Percentiles rank a stretch among this genome's conserved stretches.
Evolutionary conservation across 53 echinoderm and acorn worm genomes (phyloP).

Genomic region (Paracentrotus lividus): DNA sequence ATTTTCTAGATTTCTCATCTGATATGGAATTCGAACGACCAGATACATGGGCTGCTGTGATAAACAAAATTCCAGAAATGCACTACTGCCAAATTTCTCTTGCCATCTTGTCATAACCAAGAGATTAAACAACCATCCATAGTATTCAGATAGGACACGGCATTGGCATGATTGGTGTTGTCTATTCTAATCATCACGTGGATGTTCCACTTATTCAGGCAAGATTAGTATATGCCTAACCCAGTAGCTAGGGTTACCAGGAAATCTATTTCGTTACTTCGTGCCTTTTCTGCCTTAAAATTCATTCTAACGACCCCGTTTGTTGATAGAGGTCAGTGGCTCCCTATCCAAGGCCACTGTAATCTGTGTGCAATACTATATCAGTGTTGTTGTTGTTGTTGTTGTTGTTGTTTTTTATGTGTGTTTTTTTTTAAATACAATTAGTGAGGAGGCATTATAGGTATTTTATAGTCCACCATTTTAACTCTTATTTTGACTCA

Average conservation of each 20-base stretch:
- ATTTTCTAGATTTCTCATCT: too few species aligned
- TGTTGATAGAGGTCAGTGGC: neutral
- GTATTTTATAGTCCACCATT: neutral
- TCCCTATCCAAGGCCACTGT: conserved; percentile 18
- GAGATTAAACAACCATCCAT: neutral
- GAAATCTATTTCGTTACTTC: neutral
- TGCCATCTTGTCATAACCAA: neutral
- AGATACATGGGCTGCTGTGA: neutral
- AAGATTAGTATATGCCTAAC: neutral
- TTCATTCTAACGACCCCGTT: neutral
- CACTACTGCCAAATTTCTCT: too few species aligned
- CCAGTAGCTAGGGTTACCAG: too few species aligned
- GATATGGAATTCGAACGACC: neutral
- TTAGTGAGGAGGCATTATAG: neutral
- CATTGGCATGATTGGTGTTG: neutral
- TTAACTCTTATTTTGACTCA: neutral
- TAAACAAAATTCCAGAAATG: neutral
- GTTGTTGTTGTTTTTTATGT: too few species aligned
- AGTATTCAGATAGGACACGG: neutral
- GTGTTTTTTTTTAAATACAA: neutral
- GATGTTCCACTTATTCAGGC: neutral
- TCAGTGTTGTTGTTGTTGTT: too few species aligned
- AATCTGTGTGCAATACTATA: neutral
- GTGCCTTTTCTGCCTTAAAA: neutral
- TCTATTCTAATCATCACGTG: too few species aligned